Evolutionary conservation across 2,113 vertebrate genomes (phyloP), one percentile per base, ranked within the genome.

Genomic region (Pelobates fuscus): DNA sequence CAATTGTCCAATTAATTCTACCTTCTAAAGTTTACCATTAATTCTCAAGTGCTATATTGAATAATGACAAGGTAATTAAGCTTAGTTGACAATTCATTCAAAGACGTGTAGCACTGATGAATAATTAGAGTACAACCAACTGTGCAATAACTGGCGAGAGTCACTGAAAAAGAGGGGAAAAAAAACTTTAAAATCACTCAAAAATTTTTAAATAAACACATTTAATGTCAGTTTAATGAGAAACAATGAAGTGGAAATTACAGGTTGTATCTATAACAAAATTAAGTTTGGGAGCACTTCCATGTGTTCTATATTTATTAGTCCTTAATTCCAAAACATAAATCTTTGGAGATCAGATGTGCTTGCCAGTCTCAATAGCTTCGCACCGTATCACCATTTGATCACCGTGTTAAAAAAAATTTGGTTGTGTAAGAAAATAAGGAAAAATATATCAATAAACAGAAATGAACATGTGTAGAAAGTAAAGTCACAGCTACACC

Each of bases 221-320:
- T 43, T 30, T 65, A 65, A 41, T 41, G 37, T 10, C 21, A 43
- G 25, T 65, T 44, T 44, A 65, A 65, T 44, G 63, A 44, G 20
- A 44, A 14, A 21, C 63, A 65, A 43, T 65, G 37, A 41, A 65
- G 37, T 24, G 41, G 37, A 24, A 65, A 65, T 65, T 44, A 43
- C 63, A 65, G 41, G 41, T 32, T 24, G 63, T 65, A 65, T 65
- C 63, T 30, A 44, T 65, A 12, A 65, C 63, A 44, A 65, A 65
- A 65, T n/a, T 44, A 44, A 65, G 37, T 12, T 2, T 37, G 37
- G n/a, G 63, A 65, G 23, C 41, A 6, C 20, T 65, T 65, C 63
- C 63, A 65, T n/a, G 37, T 65, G 63, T 17, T 30, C 1, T 24
- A 20, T 8, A 37, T 25, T 65, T 25, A 65, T 44, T 44, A 65